These are phyloP conservation scores for Rugalucina vietnamica DNA, from an alignment of 2,888 invertebrate genomes.

Conservation along the genomic window DNA sequence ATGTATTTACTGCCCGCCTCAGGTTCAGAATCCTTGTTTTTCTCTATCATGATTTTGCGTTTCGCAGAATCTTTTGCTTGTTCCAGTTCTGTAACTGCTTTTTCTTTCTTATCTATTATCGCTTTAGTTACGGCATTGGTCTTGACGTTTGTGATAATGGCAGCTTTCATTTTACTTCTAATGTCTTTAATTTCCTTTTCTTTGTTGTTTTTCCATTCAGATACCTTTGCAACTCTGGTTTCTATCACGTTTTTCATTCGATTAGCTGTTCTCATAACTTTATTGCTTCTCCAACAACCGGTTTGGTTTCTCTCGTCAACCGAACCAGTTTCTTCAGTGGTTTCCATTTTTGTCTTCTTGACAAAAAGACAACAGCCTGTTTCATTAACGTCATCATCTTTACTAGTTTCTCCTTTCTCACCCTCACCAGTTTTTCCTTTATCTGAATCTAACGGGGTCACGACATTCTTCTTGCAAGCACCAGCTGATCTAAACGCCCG, in stretches of 20 bases:
- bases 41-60: background rate
- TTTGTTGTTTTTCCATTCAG: background rate
- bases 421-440: too few relatives aligned
- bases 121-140: background rate
- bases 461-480: constrained; percentile 13
- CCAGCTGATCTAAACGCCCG: constrained; percentile 8
- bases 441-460: background rate
- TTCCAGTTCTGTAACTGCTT: background rate
- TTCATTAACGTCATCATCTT: background rate
- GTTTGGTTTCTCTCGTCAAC: background rate
- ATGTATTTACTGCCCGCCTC: too few relatives aligned
- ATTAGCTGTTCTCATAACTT: background rate
- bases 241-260: background rate
- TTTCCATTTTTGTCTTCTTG: background rate
- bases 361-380: background rate
- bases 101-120: background rate
- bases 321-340: background rate
- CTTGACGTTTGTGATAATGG: background rate
- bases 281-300: background rate
- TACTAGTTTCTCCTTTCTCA: too few relatives aligned
- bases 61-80: background rate
- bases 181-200: background rate
- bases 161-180: background rate
- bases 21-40: too few relatives aligned
- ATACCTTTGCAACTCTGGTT: background rate